Evolutionary conservation across 2,797 vertebrate genomes (phyloP).

Genomic region (Spinus olivaceus): DNA sequence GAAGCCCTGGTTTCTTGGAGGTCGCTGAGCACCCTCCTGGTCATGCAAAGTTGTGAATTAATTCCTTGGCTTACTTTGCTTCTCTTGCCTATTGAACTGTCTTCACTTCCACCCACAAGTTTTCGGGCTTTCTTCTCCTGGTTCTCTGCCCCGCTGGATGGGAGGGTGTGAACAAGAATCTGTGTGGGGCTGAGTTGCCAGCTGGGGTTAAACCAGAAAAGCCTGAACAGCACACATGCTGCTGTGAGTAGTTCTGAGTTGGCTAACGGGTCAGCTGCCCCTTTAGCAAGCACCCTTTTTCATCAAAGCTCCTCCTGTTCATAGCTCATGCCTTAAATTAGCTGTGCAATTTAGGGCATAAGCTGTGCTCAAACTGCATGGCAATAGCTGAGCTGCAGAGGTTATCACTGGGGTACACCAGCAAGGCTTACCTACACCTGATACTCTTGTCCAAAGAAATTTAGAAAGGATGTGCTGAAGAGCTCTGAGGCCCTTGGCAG

Average conservation of each 20-base stretch:
- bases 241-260: not conserved
- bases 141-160: not conserved
- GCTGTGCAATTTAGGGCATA: not conserved
- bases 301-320: not conserved
- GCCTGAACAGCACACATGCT: accelerated
- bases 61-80: not conserved
- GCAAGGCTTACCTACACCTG: not conserved
- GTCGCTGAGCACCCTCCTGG: not conserved
- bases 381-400: not conserved
- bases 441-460: not conserved
- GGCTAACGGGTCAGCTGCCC: not conserved
- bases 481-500: not conserved
- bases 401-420: not conserved
- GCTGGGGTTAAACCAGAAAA: not conserved
- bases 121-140: not conserved
- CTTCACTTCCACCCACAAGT: not conserved
- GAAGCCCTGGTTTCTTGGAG: not conserved
- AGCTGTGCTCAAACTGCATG: accelerated
- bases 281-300: not conserved
- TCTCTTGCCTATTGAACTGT: not conserved
- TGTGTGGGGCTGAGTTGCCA: not conserved
- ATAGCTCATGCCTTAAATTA: not conserved
- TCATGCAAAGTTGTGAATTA: not conserved
- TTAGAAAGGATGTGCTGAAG: not conserved
- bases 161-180: accelerated